phyloP scores from a whole-genome alignment of 2,797 vertebrate genomes.

The Champsocephalus gunnari region DNA sequence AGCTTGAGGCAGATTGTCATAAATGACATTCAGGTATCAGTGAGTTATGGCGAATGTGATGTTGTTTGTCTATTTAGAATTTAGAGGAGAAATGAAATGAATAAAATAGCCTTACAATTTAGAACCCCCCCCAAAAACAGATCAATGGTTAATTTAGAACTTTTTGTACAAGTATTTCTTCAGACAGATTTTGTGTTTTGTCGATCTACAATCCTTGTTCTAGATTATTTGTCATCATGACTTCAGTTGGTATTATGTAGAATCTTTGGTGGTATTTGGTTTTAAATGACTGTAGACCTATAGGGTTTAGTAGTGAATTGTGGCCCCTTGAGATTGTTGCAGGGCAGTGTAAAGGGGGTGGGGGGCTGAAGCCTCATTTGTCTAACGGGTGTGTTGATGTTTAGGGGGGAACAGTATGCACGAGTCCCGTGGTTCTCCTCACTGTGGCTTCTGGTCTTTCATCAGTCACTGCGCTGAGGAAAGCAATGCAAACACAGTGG shows the following conservation, averaged over 20 bases:
- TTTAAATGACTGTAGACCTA: conserved; percentile 15
- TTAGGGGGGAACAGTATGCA: conserved; percentile 81
- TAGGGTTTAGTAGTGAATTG: conserved; percentile 33
- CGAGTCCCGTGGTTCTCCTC: conserved; percentile 70
- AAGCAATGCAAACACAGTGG: conserved; percentile 77
- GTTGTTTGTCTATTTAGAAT: conserved; percentile 11
- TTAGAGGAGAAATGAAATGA: neutral
- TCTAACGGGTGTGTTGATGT: conserved; percentile 83
- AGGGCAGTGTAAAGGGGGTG: conserved; percentile 14
- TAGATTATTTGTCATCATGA: conserved; percentile 21
- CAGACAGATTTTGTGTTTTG: conserved; percentile 14
- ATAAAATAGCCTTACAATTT: neutral
- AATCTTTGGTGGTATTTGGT: conserved; percentile 33
- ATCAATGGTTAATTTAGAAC: conserved; percentile 6
- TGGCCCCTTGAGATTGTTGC: conserved; percentile 41
- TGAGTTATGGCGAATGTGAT: conserved; percentile 22
- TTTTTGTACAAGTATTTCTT: conserved; percentile 25
- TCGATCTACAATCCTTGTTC: conserved; percentile 26
- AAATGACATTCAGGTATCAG: conserved; percentile 20
- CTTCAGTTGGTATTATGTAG: conserved; percentile 16
- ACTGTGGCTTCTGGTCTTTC: conserved; percentile 79
- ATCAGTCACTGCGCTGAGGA: conserved; percentile 79
- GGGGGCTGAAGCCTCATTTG: conserved; percentile 70
- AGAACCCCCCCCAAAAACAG: neutral
- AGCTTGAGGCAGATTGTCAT: conserved; percentile 51